phyloP scores from a whole-genome alignment of 2,888 invertebrate genomes.

The Ichneumoninae sp. region DNA sequence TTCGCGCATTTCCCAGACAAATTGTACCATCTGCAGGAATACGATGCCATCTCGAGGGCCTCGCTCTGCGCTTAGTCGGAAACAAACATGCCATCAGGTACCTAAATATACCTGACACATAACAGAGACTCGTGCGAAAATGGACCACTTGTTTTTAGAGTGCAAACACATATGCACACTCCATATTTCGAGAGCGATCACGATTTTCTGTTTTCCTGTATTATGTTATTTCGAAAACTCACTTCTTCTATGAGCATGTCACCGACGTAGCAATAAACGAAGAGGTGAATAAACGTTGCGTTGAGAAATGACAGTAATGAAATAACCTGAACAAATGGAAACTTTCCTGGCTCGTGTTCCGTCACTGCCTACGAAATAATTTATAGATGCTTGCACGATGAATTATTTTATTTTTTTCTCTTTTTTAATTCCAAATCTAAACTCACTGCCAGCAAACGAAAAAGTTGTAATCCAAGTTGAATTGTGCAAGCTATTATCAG shows the following conservation, averaged over 20 bases:
- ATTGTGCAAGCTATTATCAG: background rate
- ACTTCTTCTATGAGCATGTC: slow-evolving; percentile 60
- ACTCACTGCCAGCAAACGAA: slow-evolving; percentile 1
- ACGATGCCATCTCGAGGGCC: slow-evolving; percentile 39
- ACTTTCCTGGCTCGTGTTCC: background rate
- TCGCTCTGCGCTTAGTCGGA: slow-evolving; percentile 47
- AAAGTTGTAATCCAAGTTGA: slow-evolving; percentile 1
- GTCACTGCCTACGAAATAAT: background rate
- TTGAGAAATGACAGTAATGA: background rate
- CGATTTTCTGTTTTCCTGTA: slow-evolving; percentile 21
- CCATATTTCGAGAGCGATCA: background rate
- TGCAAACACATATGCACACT: background rate
- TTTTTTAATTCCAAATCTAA: background rate
- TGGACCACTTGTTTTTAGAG: background rate
- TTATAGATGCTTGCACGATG: background rate
- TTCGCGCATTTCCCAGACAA: slow-evolving; percentile 42
- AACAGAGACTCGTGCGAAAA: background rate
- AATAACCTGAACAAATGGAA: background rate
- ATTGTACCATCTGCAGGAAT: slow-evolving; percentile 59
- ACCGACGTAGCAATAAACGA: slow-evolving; percentile 63
- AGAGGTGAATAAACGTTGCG: slow-evolving; percentile 39
- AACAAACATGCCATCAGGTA: background rate
- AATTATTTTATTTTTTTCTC: background rate
- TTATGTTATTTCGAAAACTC: background rate
- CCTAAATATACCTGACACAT: background rate